Evolutionary conservation across 2,113 vertebrate species (phyloP).

Genomic region (Nannobrachium achirus): DNA sequence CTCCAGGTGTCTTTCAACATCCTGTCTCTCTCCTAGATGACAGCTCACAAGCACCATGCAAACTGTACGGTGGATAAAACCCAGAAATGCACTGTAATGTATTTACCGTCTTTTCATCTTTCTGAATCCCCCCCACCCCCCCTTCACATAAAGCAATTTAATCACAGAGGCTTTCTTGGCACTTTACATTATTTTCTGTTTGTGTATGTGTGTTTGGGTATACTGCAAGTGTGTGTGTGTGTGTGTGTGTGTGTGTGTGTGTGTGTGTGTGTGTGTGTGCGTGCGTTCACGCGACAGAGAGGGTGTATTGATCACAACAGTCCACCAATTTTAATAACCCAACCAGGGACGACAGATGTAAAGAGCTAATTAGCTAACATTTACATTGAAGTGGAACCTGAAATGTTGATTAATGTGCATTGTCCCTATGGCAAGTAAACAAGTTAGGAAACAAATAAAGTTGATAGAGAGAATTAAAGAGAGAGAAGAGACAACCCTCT

Average conservation of each 20-base stretch:
- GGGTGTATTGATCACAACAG: constrained; percentile 7
- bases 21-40: constrained; percentile 6
- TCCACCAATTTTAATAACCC: too few relatives aligned
- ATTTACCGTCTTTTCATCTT: constrained; percentile 59
- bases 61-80: constrained; percentile 32
- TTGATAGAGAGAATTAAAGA: too few relatives aligned
- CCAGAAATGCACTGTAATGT: constrained; percentile 62
- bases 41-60: too few relatives aligned
- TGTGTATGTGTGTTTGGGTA: constrained; percentile 1
- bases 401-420: too few relatives aligned
- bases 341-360: too few relatives aligned
- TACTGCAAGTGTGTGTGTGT: not conserved
- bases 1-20: constrained; percentile 1
- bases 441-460: too few relatives aligned
- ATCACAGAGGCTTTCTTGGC: constrained; percentile 62
- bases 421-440: too few relatives aligned
- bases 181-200: constrained; percentile 46
- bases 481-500: too few relatives aligned
- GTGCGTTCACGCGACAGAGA: constrained; percentile 12
- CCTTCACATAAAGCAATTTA: constrained; percentile 70
- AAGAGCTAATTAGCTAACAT: too few relatives aligned
- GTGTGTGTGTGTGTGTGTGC: constrained; percentile 21
- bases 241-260: constrained; percentile 1
- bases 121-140: constrained; percentile 49
- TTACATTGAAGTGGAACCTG: too few relatives aligned